phyloP scores from a whole-genome alignment of 2,888 invertebrate species.

The Erpobdella octoculata region DNA sequence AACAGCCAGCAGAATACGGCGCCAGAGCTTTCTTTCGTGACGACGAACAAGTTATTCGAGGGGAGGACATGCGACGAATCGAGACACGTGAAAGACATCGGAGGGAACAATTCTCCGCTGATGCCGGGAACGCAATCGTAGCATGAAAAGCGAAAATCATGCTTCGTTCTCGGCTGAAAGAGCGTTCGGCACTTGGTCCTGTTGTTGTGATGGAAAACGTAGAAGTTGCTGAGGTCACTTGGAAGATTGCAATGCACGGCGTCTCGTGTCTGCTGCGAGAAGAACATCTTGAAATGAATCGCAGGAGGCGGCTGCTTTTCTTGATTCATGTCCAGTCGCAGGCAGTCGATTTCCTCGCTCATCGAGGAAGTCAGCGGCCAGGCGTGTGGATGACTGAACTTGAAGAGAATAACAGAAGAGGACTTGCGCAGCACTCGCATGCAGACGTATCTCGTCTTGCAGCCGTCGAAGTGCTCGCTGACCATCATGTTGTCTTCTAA shows the following conservation, averaged over 20 bases:
- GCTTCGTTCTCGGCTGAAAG: not conserved
- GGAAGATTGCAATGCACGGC: conserved; percentile 20
- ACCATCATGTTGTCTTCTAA: conserved; percentile 36
- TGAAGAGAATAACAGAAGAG: conserved; percentile 16
- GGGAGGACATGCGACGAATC: conserved; percentile 5
- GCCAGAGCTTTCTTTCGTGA: not conserved
- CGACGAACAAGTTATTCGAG: not conserved
- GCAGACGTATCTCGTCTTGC: conserved; percentile 35
- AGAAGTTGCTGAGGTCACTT: conserved; percentile 6
- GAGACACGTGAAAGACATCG: not conserved
- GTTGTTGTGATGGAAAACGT: not conserved
- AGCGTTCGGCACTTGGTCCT: not conserved
- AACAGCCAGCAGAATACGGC: not conserved
- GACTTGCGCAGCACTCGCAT: conserved; percentile 30
- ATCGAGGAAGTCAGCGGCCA: conserved; percentile 14
- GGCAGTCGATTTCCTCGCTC: not conserved
- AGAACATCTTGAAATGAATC: conserved; percentile 13
- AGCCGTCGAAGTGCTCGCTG: conserved; percentile 33
- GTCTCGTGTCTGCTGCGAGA: not conserved
- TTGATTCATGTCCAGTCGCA: not conserved
- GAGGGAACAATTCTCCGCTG: not conserved
- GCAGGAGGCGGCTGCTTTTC: not conserved
- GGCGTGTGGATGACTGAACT: conserved; percentile 18
- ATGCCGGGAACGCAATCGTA: not conserved
- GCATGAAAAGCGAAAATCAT: not conserved